phyloP scores from a whole-genome alignment of 2,888 invertebrate species.

The Chalcis sispes region DNA sequence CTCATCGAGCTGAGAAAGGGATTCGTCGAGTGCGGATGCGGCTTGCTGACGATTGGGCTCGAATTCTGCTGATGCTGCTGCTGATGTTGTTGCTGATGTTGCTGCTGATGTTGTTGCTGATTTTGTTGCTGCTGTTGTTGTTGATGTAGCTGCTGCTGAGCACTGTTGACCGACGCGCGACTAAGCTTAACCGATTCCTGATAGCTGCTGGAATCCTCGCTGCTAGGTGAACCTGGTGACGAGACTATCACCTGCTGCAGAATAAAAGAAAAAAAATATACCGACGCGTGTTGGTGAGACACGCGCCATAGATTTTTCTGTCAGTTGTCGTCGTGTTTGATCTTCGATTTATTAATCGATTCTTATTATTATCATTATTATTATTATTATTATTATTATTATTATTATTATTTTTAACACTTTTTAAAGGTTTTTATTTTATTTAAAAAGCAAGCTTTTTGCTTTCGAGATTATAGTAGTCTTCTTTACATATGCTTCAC shows the following conservation, averaged over 20 bases:
- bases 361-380: neutral
- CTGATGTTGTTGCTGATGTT: too few relatives aligned
- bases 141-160: neutral
- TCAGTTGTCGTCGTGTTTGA: constrained; percentile 5
- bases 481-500: too few relatives aligned
- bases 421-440: too few relatives aligned
- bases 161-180: constrained; percentile 70
- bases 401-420: too few relatives aligned
- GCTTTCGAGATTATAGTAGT: too few relatives aligned
- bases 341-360: neutral
- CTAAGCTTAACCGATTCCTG: constrained; percentile 85
- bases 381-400: too few relatives aligned
- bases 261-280: neutral
- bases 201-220: constrained; percentile 88
- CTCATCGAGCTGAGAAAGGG: constrained; percentile 55
- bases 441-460: too few relatives aligned
- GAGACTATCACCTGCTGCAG: constrained; percentile 80
- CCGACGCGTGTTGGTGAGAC: constrained; percentile 8
- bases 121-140: too few relatives aligned
- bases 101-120: too few relatives aligned
- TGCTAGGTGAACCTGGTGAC: constrained; percentile 92
- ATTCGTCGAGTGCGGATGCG: constrained; percentile 51
- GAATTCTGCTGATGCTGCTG: too few relatives aligned
- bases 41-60: constrained; percentile 6
- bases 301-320: constrained; percentile 1